Base-by-base conservation (phyloP, 2,888 invertebrate species). In the Drosophila fulvimacula region DNA sequence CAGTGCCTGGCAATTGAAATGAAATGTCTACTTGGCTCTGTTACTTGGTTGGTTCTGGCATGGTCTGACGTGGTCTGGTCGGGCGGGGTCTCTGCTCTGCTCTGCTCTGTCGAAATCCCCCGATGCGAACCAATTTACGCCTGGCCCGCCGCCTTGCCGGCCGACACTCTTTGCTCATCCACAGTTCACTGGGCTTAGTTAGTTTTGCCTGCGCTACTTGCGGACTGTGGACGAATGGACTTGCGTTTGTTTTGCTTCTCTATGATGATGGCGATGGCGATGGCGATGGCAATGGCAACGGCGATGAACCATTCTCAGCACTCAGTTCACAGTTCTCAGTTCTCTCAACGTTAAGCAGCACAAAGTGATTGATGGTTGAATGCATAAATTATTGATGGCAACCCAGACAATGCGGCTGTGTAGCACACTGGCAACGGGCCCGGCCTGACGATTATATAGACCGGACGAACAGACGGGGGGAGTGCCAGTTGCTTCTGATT, bases 301-400 rank as follows among this genome's bases (percentile, higher is more conserved):
- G 42, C 66, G 56, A 32, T 41, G 52, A 58, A 51, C 56, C 55
- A 57, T 61, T 71, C 75, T 61, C 58, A 73, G 75, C 75, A 55
- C 62, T 75, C 72, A 52, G 75, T 55, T 73, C 64, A 57, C 64
- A 55, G 69, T 42, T 69, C 70, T 36, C 69, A 73, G 78, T 73
- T 76, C 75, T 78, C 69, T 76, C 71, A 82, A 61, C 75, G 69
- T 86, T 80, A 83, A 83, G 88, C 84, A 87, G 85, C 89, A 84
- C 85, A 88, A 85, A 85, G 88, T 85, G 85, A 85, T 85, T 85
- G 85, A 85, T 85, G 85, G 89, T 78, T 84, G 88, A 78, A 84
- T 85, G 88, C 89, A 87, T 85, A 88, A 85, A 85, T 89, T 85
- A 85, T 85, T 88, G 85, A 87, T 88, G 85, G 68, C 75, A 79